Base-by-base conservation (phyloP, 2,113 vertebrate species). In the Semicossyphus pulcher region DNA sequence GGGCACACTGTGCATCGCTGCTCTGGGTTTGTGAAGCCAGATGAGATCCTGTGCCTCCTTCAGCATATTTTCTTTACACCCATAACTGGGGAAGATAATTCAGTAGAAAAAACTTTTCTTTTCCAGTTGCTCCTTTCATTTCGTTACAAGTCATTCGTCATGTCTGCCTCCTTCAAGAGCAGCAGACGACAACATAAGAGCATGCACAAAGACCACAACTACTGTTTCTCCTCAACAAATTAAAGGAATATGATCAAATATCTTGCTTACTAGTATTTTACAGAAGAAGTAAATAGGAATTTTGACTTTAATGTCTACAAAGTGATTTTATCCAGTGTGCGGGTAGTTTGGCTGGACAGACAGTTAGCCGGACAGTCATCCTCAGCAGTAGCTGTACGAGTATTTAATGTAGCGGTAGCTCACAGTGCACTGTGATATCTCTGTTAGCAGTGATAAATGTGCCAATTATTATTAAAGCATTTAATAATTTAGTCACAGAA, bases 401-500 rank as follows among this genome's bases (percentile, higher is more conserved):
- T 96, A 94, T 95, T 95, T 96, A 94, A 94, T 90, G 91, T 93
- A 93, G 92, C 93, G 71, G 83, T 89, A 93, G 93, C 92, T 93
- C 91, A 90, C 84, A 77, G 93, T 94, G 81, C 94, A 93, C 84
- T 90, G 92, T 93, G 86, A 94, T 91, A 89, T 88, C 94, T 90
- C 94, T 92, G 90, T 93, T 95, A 94, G 90, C 91, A 84, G 94
- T 94, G 92, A 91, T 94, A 85, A 95, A 95, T 91, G 97, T 99
- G 97, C 97, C 97, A 98, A 97, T 93, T 95, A 97, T 93, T 95
- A 94, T 94, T 91, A 83, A 95, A 96, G 94, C 94, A 93, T 95
- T 93, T 95, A 94, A 87, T 90, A 90, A 94, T 89, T 92, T 94
- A 95, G 90, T 94, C 93, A 84, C 85, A 87, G 91, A 62, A 86